Evolutionary conservation across 2,113 vertebrate genomes (phyloP).

Genomic region (Picathartes gymnocephalus): DNA sequence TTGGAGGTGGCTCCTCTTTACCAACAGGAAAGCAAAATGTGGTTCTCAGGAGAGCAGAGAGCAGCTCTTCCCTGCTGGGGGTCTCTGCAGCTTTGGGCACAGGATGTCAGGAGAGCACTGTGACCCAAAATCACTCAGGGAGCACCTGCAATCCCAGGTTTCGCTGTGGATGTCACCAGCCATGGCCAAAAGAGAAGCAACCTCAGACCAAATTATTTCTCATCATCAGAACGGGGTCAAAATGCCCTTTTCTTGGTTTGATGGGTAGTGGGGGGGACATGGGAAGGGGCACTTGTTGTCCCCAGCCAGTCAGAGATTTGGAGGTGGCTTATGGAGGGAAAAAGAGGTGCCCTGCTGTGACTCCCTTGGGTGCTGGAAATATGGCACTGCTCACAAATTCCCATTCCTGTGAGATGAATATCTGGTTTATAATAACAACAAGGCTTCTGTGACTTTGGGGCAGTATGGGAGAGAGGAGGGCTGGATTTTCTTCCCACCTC

Average conservation of each 20-base stretch:
- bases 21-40: background rate
- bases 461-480: background rate
- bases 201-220: background rate
- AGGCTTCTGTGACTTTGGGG: background rate
- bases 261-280: fast-evolving
- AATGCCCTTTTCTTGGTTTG: background rate
- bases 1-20: background rate
- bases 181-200: background rate
- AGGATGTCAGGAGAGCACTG: background rate
- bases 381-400: fast-evolving
- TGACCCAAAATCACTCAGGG: background rate
- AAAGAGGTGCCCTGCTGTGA: background rate
- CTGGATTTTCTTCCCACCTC: background rate
- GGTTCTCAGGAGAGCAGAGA: background rate
- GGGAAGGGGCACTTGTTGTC: background rate
- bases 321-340: background rate
- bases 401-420: background rate
- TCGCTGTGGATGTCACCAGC: background rate
- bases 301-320: background rate
- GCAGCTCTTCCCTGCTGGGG: background rate
- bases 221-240: background rate
- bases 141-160: background rate
- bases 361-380: background rate
- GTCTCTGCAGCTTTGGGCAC: background rate
- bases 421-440: background rate